A percentile compares a stretch with the other conserved stretches of the same genome.
These are phyloP conservation scores for Ephydatia muelleri DNA, from an alignment of 37 sponge, comb jelly and placozoan species.

Conservation along the genomic window DNA sequence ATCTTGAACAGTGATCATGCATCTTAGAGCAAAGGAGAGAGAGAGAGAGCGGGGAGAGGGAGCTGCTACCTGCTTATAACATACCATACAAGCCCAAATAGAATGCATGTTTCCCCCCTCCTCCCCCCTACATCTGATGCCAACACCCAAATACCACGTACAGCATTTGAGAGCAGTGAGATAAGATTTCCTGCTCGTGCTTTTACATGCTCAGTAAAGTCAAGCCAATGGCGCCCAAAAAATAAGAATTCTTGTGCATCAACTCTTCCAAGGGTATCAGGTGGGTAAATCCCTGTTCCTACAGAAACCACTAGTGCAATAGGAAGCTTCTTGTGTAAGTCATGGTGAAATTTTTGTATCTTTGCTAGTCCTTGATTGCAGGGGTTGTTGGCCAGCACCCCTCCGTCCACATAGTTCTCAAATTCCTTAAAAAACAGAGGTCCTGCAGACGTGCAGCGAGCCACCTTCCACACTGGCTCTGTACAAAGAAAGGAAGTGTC, in stretches of 20 bases:
- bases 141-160: constrained; percentile 13
- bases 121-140: too few relatives aligned
- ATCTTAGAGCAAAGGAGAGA: too few relatives aligned
- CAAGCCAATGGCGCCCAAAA: constrained; percentile 38
- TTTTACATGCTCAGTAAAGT: neutral
- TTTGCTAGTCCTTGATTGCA: constrained; percentile 49
- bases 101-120: too few relatives aligned
- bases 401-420: constrained; percentile 68
- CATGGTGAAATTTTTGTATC: constrained; percentile 54
- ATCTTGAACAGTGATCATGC: too few relatives aligned
- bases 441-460: constrained; percentile 36
- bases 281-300: constrained; percentile 42
- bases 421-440: constrained; percentile 51
- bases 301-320: constrained; percentile 45
- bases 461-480: constrained; percentile 70
- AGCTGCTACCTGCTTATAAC: too few relatives aligned
- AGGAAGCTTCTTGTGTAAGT: constrained; percentile 22
- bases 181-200: constrained; percentile 22
- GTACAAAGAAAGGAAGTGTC: neutral
- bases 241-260: constrained; percentile 51
- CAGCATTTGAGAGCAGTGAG: constrained; percentile 47
- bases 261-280: constrained; percentile 24
- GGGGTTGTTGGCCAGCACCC: constrained; percentile 70
- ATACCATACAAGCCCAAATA: too few relatives aligned
- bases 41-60: too few relatives aligned